phyloP scores from a whole-genome alignment of 35 echinoderm and acorn worm species.

The Holothuria glaberrima region DNA sequence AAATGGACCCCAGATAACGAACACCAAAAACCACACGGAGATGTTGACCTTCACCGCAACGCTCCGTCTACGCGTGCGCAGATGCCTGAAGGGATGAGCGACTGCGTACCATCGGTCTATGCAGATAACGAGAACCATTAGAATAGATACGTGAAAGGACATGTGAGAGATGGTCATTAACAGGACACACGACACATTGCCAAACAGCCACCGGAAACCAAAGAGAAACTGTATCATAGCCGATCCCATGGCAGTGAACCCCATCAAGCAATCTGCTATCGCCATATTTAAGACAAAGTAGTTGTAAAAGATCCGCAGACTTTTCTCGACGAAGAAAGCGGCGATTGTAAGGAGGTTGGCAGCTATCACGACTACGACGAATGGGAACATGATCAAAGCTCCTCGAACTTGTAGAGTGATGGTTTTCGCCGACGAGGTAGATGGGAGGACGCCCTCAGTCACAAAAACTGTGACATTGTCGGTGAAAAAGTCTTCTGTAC shows the following conservation, averaged over 20 bases:
- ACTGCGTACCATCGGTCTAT: conserved; percentile 1
- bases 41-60: conserved; percentile 3
- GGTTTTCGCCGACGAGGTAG: no score
- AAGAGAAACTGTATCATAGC: conserved; percentile 5
- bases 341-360: background rate
- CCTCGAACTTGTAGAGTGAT: background rate
- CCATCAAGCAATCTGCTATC: background rate
- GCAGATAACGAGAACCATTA: conserved; percentile 26
- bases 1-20: background rate
- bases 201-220: background rate
- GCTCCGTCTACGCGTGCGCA: background rate
- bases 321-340: conserved; percentile 10
- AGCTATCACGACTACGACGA: background rate
- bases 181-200: background rate
- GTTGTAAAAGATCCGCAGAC: conserved; percentile 1
- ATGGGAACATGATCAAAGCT: conserved; percentile 5
- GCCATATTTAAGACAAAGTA: conserved; percentile 30
- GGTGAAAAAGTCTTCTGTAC: no score
- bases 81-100: background rate
- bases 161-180: conserved; percentile 16
- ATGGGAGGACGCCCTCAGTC: no score
- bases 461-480: no score
- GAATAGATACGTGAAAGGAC: conserved; percentile 19
- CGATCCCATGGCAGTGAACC: conserved; percentile 1
- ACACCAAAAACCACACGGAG: background rate